Evolutionary conservation across 2,888 invertebrate genomes (phyloP).

Genomic region (Parascotia fuliginaria): DNA sequence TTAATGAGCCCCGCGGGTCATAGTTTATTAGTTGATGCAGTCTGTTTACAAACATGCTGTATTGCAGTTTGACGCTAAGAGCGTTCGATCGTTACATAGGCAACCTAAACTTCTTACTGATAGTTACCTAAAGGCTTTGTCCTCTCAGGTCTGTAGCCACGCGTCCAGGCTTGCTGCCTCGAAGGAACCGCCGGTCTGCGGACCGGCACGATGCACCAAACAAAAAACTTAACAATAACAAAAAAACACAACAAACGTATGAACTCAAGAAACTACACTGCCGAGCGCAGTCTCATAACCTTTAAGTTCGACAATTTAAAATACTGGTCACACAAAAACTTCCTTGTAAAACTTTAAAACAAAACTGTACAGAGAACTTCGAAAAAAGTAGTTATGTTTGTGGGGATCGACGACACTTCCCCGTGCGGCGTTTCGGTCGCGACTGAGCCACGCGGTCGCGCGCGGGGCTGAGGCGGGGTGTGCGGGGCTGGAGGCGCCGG

Average conservation of each 20-base stretch:
- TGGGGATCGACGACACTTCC: constrained; percentile 80
- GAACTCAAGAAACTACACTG: constrained; percentile 78
- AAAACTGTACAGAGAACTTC: constrained; percentile 81
- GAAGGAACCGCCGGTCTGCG: constrained; percentile 77
- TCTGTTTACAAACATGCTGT: constrained; percentile 63
- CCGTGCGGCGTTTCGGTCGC: constrained; percentile 77
- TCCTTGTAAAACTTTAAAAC: constrained; percentile 80
- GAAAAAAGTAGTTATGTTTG: constrained; percentile 80
- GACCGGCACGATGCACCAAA: constrained; percentile 84
- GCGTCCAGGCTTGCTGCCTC: constrained; percentile 79
- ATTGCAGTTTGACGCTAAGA: constrained; percentile 51
- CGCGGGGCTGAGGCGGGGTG: constrained; percentile 57
- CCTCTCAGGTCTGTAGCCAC: constrained; percentile 72
- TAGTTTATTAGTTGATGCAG: constrained; percentile 46
- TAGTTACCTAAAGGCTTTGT: constrained; percentile 84
- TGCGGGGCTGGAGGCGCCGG: constrained; percentile 50
- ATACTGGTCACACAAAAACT: constrained; percentile 77
- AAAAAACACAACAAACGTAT: constrained; percentile 82
- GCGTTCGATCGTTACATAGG: constrained; percentile 41
- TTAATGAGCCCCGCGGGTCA: constrained; percentile 36
- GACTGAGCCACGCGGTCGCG: constrained; percentile 83
- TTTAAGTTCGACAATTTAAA: constrained; percentile 69
- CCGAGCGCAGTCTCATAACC: constrained; percentile 70
- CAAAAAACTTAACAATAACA: constrained; percentile 85
- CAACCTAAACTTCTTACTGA: constrained; percentile 50